These are phyloP conservation scores for Prionace glauca DNA, from an alignment of 2,797 vertebrate genomes.

Conservation along the genomic window DNA sequence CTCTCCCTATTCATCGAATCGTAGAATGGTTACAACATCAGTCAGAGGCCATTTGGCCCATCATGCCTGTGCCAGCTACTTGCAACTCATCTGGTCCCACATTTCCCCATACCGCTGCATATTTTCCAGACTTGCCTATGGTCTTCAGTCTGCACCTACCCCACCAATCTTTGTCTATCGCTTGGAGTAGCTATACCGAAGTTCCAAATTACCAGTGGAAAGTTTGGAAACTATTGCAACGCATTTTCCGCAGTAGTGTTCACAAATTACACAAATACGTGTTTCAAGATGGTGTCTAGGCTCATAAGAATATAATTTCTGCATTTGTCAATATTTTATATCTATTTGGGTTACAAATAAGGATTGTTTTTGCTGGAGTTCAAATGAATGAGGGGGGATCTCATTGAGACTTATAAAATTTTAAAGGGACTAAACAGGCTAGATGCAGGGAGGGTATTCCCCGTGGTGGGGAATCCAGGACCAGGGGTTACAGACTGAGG, in stretches of 20 bases:
- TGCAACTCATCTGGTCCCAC: too few relatives aligned
- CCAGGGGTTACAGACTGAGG: too few relatives aligned
- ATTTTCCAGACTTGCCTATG: neutral
- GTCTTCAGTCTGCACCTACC: neutral
- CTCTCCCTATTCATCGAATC: too few relatives aligned
- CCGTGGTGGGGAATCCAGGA: too few relatives aligned
- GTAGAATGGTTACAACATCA: too few relatives aligned
- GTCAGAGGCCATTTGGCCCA: too few relatives aligned
- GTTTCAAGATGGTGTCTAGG: neutral
- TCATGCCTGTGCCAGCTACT: too few relatives aligned
- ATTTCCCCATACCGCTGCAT: neutral
- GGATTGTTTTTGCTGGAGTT: too few relatives aligned
- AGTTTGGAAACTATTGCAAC: neutral
- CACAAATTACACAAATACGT: neutral
- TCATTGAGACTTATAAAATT: too few relatives aligned
- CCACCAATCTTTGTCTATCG: neutral
- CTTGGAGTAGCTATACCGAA: neutral
- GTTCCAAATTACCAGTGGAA: neutral
- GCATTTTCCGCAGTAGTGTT: neutral
- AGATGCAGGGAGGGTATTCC: too few relatives aligned
- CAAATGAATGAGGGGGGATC: too few relatives aligned
- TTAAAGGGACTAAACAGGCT: too few relatives aligned
- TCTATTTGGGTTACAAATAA: neutral
- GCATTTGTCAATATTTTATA: neutral
- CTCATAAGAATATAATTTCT: neutral